Percentiles rank a stretch among this genome's conserved stretches.
Conservation (phyloP, 1,140 invertebrate genomes). For the Hycleus cichorii region DNA sequence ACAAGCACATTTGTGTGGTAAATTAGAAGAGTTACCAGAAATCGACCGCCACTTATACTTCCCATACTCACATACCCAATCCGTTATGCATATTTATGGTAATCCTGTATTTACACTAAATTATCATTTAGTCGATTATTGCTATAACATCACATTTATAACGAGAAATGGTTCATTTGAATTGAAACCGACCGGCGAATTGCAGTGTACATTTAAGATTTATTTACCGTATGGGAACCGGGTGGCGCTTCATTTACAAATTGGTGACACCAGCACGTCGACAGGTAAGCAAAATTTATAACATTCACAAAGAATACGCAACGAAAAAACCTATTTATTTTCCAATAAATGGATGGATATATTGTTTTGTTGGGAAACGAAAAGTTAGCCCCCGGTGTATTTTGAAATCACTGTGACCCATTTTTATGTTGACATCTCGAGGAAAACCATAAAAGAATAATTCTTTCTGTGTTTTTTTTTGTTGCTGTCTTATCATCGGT, state of each 20-base stretch:
- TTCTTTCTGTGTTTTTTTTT: no score
- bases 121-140: constrained; percentile 56
- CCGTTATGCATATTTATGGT: constrained; percentile 46
- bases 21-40: constrained; percentile 53
- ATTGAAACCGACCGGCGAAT: constrained; percentile 45
- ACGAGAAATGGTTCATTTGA: constrained; percentile 53
- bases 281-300: constrained; percentile 26
- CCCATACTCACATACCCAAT: constrained; percentile 40
- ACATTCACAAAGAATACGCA: not conserved
- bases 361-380: no score
- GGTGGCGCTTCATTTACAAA: constrained; percentile 48
- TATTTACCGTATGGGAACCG: constrained; percentile 56
- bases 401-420: no score
- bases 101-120: constrained; percentile 52
- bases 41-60: constrained; percentile 50
- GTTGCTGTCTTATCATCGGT: no score
- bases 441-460: no score
- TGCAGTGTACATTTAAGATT: constrained; percentile 55
- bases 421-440: no score
- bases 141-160: constrained; percentile 54
- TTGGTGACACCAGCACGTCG: constrained; percentile 39
- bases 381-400: no score
- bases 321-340: no score
- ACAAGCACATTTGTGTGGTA: constrained; percentile 47
- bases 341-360: no score